Evolutionary conservation across 2,113 vertebrate species (phyloP).

Genomic region (Aptenodytes forsteri): DNA sequence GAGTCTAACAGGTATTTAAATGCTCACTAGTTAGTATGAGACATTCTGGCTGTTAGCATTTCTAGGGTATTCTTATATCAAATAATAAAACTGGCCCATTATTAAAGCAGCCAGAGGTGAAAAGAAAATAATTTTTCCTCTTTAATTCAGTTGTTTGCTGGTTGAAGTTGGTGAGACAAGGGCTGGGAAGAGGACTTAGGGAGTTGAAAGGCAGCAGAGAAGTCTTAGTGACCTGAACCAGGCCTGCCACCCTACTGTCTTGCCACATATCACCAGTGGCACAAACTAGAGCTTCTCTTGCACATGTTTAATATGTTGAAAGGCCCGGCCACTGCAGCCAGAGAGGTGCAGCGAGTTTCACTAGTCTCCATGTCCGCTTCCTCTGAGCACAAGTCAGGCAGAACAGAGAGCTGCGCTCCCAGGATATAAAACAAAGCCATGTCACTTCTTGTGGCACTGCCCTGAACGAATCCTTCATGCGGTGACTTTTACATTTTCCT

Average conservation of each 20-base stretch:
- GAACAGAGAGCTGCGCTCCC: neutral
- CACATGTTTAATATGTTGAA: neutral
- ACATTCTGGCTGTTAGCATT: neutral
- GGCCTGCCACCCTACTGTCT: neutral
- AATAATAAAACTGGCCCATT: neutral
- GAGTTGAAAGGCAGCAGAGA: neutral
- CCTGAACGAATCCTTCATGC: conserved; percentile 66
- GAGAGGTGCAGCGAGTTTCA: neutral
- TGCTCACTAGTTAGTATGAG: neutral
- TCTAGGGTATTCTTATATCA: neutral
- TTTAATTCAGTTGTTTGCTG: neutral
- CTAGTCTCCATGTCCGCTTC: neutral
- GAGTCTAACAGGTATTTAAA: neutral
- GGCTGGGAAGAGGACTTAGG: neutral
- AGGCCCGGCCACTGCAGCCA: neutral
- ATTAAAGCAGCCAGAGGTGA: neutral
- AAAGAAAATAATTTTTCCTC: neutral
- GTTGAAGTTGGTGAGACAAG: neutral
- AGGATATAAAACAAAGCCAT: conserved; percentile 41
- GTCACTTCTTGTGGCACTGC: conserved; percentile 39
- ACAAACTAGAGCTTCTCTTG: neutral
- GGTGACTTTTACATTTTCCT: conserved; percentile 72
- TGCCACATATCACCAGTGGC: neutral
- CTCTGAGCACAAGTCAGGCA: neutral
- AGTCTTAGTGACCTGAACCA: neutral